Base-by-base conservation (phyloP, 30 jellyfish, hydroid and myxozoan genomes). In the Aurelia coerulea region DNA sequence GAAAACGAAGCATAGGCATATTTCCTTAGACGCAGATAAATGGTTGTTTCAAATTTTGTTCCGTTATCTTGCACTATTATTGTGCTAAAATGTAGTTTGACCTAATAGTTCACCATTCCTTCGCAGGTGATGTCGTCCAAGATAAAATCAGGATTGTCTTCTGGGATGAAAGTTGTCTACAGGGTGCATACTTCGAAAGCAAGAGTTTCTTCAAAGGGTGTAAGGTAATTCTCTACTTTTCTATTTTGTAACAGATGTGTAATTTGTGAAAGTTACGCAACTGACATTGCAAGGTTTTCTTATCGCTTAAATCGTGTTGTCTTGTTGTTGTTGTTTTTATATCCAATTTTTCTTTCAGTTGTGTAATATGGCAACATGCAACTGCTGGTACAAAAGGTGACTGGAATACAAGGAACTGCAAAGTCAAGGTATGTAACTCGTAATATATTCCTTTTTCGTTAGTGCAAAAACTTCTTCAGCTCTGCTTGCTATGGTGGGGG, bases 331-430 rank as follows among this genome's bases (percentile, higher is more conserved):
- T 2, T 4, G 14, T 13, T 46, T 46, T 46, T 46, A 46, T 46
- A 6, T 46, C 56, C 15, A n/a, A 10, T 39, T 14, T 78, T 63
- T 17, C 81, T 12, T 72, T 4, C 53, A 89, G 97, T 35, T 95
- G 99, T 76, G 97, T 85, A 10, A 85, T 95, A 8, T 95, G 99
- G 99, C 64, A 81, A 19, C 94, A 90, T 59, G 89, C 97, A 17
- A 19, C 79, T 5, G 80, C 84, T 15, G 89, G 76, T 5, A 58
- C 83, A 13, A 50, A 52, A 37, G 96, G 97, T 13, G 80, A 65
- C 53, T 95, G 99, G 99, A 65, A 81, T 16, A 10, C 95, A 41
- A 80, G 54, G 12, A 84, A 90, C 66, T 95, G 99, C 87, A 71
- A 76, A 58, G 51, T 95, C 16, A 80, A 77, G 97, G 97, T 89